These are phyloP conservation scores for Hippocampus abdominalis DNA, from an alignment of 2,113 vertebrate species.

Conservation along the genomic window DNA sequence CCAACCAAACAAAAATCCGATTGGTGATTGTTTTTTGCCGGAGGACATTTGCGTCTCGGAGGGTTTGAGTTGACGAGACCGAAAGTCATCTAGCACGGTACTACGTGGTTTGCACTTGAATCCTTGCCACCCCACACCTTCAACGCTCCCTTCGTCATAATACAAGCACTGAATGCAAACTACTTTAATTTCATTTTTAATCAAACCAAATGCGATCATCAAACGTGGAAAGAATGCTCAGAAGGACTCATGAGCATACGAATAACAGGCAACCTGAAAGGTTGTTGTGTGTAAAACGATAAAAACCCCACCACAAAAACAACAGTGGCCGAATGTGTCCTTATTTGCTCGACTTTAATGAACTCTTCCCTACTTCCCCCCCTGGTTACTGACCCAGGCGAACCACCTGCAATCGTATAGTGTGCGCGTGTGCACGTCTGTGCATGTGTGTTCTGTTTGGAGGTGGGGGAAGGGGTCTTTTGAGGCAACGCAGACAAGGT, in stretches of 20 bases:
- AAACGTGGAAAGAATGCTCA: not conserved
- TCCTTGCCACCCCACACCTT: not conserved
- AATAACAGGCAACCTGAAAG: conserved; percentile 19
- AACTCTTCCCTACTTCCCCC: conserved; percentile 72
- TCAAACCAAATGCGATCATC: not conserved
- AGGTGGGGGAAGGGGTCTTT: not conserved
- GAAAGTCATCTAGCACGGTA: not conserved
- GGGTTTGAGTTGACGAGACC: not conserved
- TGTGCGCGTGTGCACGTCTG: not conserved
- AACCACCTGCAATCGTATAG: conserved; percentile 58
- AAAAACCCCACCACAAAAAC: conserved; percentile 40
- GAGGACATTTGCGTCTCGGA: conserved; percentile 2
- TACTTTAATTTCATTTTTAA: conserved; percentile 5
- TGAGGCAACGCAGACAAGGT: conserved; percentile 28
- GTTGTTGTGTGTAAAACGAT: conserved; percentile 14
- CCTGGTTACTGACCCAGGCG: conserved; percentile 65
- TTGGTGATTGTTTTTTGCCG: conserved; percentile 2
- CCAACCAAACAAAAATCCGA: not conserved
- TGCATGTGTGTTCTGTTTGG: not conserved
- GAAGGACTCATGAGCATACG: not conserved
- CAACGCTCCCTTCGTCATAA: not conserved
- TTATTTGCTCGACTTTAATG: conserved; percentile 63
- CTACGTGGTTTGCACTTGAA: conserved; percentile 4
- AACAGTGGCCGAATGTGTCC: conserved; percentile 64
- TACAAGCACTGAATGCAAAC: not conserved